Conservation (phyloP, 2,113 vertebrate species). For the Galeopterus variegatus region DNA sequence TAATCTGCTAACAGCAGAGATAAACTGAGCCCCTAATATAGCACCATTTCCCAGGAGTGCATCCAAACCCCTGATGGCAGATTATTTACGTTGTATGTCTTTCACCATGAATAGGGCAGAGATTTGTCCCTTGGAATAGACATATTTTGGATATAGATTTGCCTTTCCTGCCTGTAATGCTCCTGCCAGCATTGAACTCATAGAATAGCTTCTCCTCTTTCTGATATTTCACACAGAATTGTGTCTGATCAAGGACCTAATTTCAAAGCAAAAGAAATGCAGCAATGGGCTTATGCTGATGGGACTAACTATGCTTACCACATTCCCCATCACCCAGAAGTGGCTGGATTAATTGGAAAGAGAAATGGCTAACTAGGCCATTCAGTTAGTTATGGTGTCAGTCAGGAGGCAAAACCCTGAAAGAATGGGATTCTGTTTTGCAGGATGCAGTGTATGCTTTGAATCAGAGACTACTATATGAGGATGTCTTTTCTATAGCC, state of each 20-base stretch:
- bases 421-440: background rate
- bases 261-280: constrained; percentile 3
- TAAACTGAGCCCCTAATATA: background rate
- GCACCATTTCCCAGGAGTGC: background rate
- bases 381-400: background rate
- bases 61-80: background rate
- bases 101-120: background rate
- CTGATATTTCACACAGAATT: background rate
- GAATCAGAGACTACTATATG: background rate
- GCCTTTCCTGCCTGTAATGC: background rate
- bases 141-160: background rate
- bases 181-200: background rate
- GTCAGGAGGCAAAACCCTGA: background rate
- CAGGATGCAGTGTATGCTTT: background rate
- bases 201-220: background rate
- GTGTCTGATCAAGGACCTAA: background rate
- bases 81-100: background rate
- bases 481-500: background rate
- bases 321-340: background rate
- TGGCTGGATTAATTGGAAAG: background rate
- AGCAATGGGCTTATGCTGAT: background rate
- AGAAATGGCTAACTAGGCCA: background rate
- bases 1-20: background rate
- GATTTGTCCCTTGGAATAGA: constrained; percentile 19
- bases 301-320: background rate